Evolutionary conservation across 2,888 invertebrate species (phyloP).

Genomic region (Clepsis dumicolana): DNA sequence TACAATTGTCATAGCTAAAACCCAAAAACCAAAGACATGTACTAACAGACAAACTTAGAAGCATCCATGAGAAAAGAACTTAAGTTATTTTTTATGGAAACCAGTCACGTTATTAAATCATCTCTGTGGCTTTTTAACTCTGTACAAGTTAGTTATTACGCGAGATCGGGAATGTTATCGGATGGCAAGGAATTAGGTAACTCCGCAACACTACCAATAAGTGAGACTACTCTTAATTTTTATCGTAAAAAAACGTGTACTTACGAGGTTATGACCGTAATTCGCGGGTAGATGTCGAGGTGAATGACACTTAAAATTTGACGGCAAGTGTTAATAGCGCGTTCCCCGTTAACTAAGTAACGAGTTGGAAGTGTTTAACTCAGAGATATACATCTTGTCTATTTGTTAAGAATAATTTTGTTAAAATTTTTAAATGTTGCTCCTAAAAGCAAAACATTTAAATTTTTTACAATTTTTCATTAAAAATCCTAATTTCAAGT

Average conservation of each 20-base stretch:
- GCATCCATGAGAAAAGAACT: too few relatives aligned
- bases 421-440: too few relatives aligned
- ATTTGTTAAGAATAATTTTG: too few relatives aligned
- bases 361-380: too few relatives aligned
- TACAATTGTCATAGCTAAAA: too few relatives aligned
- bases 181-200: conserved; percentile 75
- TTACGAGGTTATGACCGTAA: neutral
- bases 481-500: too few relatives aligned
- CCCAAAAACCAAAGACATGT: too few relatives aligned
- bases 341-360: neutral
- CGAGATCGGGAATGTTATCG: conserved; percentile 71
- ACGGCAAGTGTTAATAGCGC: neutral
- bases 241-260: neutral
- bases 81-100: neutral
- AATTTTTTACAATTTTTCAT: too few relatives aligned
- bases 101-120: neutral
- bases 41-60: too few relatives aligned
- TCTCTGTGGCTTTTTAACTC: conserved; percentile 58
- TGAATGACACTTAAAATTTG: conserved; percentile 1
- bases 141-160: conserved; percentile 62
- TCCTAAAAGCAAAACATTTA: too few relatives aligned
- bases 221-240: neutral
- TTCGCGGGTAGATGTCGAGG: neutral
- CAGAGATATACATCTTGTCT: too few relatives aligned
- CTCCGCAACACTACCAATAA: conserved; percentile 48